These are phyloP conservation scores for Nothocercus nigrocapillus DNA, from an alignment of 2,113 vertebrate species.

Conservation along the genomic window DNA sequence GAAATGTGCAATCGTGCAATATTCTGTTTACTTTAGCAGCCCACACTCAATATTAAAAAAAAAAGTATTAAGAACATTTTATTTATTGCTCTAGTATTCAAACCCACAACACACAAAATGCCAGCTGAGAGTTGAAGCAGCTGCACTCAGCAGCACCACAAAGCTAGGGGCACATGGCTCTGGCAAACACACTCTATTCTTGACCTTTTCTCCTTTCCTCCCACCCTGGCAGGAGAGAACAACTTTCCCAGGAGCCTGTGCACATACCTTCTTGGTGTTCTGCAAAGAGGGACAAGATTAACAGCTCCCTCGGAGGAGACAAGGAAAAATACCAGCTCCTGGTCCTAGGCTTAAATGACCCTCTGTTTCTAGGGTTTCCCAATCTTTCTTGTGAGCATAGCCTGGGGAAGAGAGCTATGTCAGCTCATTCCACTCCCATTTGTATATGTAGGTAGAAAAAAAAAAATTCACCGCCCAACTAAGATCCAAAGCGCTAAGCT, in stretches of 20 bases:
- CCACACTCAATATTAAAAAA: slow-evolving; percentile 8
- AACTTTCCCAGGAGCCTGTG: slow-evolving; percentile 50
- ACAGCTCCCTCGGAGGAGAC: background rate
- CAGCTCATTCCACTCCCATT: background rate
- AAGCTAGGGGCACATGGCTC: slow-evolving; percentile 39
- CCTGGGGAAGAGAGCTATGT: background rate
- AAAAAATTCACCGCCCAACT: background rate
- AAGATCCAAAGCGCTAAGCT: background rate
- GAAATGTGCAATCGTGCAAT: slow-evolving; percentile 46
- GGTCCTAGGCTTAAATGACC: slow-evolving; percentile 45
- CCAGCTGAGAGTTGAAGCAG: slow-evolving; percentile 54
- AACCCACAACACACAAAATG: slow-evolving; percentile 61
- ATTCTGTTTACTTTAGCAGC: slow-evolving; percentile 64
- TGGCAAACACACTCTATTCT: slow-evolving; percentile 46
- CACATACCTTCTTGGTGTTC: slow-evolving; percentile 38
- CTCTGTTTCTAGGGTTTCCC: background rate
- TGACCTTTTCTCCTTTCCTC: slow-evolving; percentile 65
- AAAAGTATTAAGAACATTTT: slow-evolving; percentile 23
- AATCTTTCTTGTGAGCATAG: background rate
- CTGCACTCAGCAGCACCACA: background rate
- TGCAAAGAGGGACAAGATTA: slow-evolving; percentile 3
- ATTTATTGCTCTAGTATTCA: slow-evolving; percentile 32
- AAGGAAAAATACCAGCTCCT: background rate
- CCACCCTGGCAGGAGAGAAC: slow-evolving; percentile 40
- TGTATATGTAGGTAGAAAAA: background rate